Evolutionary conservation across 1,140 invertebrate species (phyloP), one percentile per base, ranked within the genome.

Genomic region (Drosophila subpulchrella): DNA sequence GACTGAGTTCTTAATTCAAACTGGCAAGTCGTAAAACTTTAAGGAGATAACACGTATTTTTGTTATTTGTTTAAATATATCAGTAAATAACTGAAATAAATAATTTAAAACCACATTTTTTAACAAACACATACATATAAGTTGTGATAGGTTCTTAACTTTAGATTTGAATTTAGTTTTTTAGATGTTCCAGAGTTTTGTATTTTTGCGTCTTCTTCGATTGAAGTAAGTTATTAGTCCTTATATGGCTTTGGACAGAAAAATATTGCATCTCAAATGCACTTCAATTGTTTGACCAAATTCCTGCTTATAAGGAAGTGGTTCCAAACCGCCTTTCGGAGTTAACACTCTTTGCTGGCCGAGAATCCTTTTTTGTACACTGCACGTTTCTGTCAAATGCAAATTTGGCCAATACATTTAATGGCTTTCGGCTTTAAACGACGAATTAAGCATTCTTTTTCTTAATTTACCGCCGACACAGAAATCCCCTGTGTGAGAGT

Each of bases 391-490:
- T 27, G 57, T 42, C 73, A 56, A 51, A 68, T 78, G 75, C 46
- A 61, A 70, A 50, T 62, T 50, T 60, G 73, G 53, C 60, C 72
- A 41, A 74, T 51, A 62, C 68, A 75, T 66, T 76, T 75, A 76
- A 58, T 51, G 61, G 20, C 24, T 66, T 55, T 74, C 67, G 61
- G 68, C 66, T 38, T 51, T 47, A 32, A 42, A 54, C 46, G 71
- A 38, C 71, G 44, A 73, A 76, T 83, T 70, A 79, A 70, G 42
- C 83, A 76, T 80, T 83, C 57, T 62, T 48, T 71, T 48, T 46
- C 20, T 47, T 68, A 83, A 79, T 76, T 75, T 78, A 67, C 63
- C 67, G 36, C 81, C 73, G 75, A 75, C 80, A 75, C 75, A 78
- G 51, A 78, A 70, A 66, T 36, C 15, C 15, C 10, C 6, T 13